phyloP scores from a whole-genome alignment of 2,113 vertebrate species.

The Megaceryle maxima region DNA sequence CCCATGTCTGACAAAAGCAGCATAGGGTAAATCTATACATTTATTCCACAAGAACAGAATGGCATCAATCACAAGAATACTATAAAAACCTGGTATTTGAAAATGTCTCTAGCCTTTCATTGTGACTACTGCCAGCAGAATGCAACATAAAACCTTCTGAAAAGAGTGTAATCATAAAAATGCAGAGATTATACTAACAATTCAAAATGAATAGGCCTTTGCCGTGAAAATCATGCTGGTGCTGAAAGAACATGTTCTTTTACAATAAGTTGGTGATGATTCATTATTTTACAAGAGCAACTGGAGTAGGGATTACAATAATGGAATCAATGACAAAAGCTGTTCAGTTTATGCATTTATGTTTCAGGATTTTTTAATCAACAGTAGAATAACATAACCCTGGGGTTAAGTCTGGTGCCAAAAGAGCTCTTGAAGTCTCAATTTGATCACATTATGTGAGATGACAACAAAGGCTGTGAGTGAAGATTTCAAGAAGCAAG shows the following conservation, averaged over 20 bases:
- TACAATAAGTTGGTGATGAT: not conserved
- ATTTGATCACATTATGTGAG: not conserved
- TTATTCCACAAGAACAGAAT: not conserved
- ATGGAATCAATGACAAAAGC: conserved; percentile 10
- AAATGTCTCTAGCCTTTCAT: not conserved
- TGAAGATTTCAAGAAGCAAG: not conserved
- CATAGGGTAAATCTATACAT: not conserved
- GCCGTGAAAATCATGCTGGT: not conserved
- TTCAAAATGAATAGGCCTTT: not conserved
- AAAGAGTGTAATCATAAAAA: not conserved
- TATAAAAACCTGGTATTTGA: not conserved
- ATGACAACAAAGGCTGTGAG: not conserved
- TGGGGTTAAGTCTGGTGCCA: not conserved
- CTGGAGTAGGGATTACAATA: not conserved
- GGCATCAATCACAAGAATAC: not conserved
- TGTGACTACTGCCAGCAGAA: not conserved
- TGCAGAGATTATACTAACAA: not conserved
- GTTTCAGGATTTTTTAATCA: not conserved
- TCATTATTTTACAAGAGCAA: conserved; percentile 19
- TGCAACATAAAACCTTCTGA: not conserved
- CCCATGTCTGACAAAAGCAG: not conserved
- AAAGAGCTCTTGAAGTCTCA: not conserved
- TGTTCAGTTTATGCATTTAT: not conserved
- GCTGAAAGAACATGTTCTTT: not conserved
- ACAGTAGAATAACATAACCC: not conserved